Evolutionary conservation across 2,888 invertebrate species (phyloP), one percentile per base, ranked within the genome.

Genomic region (Labia minor): DNA sequence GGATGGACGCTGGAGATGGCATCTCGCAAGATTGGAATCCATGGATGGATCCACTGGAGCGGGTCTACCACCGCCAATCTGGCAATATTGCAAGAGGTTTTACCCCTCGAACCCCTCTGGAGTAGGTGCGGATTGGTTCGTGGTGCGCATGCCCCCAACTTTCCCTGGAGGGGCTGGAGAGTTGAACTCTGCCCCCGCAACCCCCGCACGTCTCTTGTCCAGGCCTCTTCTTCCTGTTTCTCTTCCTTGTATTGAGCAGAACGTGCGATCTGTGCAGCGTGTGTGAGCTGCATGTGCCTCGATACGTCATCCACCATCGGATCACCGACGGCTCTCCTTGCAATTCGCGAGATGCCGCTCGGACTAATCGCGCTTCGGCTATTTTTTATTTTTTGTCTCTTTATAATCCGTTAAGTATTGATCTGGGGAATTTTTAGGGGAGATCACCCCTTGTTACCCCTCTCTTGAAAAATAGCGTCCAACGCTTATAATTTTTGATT

Each of bases 391-490:
- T 49, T 49, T 49, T 49, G 49, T 49, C 49, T 49, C 49, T 26
- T 26, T 49, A 49, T 49, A 49, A 49, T 49, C 49, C 49, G 49
- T 49, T 49, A 49, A 49, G 49, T 49, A 49, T 49, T 49, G 49
- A 49, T 49, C 49, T 49, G 49, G n/a, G 49, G 49, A 49, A 49
- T 49, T 49, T 49, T 49, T 49, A 49, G 49, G 49, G 49, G 49
- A 49, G 49, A 49, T 49, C 49, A 49, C 49, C 49, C 49, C 49
- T 49, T 49, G 49, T 49, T 49, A 49, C 49, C 49, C 49, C 49
- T 49, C 49, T 49, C 49, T 49, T 49, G 49, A 49, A 49, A 49
- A 49, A 49, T 49, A 49, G 49, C 49, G 49, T 49, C 49, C 49
- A 49, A 49, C 49, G 49, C 49, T 49, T 49, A 49, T 49, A 49